Evolutionary conservation across 1,140 invertebrate species (phyloP), one percentile per base, ranked within the genome.

Genomic region (Halyomorpha halys): DNA sequence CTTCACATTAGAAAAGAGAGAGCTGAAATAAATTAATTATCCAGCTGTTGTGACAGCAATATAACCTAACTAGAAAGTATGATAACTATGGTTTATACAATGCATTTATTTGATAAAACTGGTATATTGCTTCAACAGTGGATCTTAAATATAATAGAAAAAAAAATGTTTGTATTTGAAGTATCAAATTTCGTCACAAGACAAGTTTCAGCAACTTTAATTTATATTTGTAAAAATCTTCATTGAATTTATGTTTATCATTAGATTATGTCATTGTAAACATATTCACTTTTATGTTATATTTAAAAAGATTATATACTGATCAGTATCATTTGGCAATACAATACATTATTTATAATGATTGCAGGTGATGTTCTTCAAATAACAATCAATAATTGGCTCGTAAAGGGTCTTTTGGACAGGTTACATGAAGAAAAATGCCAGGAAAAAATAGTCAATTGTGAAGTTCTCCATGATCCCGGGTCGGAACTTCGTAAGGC

Each of bases 401-500:
- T 63, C 1, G 15, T 63, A 19, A 23, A 34, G 11, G 53, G 30
- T 19, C 14, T 53, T 21, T 30, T 56, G 14, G 34, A 61, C 13
- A 47, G 39, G 18, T 16, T 13, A 23, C n/a, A 25, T 6, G 44
- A 23, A 45, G 44, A 39, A 14, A 18, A 21, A 21, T 18, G 45
- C 19, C 63, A 60, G 16, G 66, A 65, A 45, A 67, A 69, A 54
- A 68, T 65, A 53, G 67, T 69, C 9, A 61, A 69, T 11, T 71
- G 70, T 59, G 68, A 71, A 23, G 65, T 71, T 6, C 66, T 71
- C 3, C 62, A 70, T 60, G 69, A 71, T 62, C 70, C 70, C 0
- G 69, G 69, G 18, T 53, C 63, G 0, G 63, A 65, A 6, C 47
- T 45, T 4, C 62, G 53, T 14, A 77, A 76, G 1, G 79, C 76